Percentiles rank a stretch among this genome's conserved stretches.
phyloP scores from a whole-genome alignment of 2,888 invertebrate genomes.

The Idaea aversata region DNA sequence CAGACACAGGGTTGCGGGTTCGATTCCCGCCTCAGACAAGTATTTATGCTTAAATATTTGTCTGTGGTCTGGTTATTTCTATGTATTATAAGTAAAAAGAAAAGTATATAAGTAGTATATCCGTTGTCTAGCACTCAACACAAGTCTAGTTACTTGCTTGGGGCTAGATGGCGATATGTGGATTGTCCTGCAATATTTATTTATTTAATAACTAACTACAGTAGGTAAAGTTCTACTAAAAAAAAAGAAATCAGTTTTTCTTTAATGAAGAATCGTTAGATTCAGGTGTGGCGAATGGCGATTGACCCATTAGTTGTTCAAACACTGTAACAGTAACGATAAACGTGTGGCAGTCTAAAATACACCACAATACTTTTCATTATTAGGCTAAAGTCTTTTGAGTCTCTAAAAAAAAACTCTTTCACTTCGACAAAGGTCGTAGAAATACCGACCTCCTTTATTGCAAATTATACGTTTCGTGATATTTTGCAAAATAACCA shows the following conservation, averaged over 20 bases:
- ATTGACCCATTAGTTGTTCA: constrained; percentile 65
- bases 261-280: constrained; percentile 31
- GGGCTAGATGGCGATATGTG: too few species aligned
- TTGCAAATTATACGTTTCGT: neutral
- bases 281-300: constrained; percentile 45
- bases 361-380: constrained; percentile 6
- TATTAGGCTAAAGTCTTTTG: neutral
- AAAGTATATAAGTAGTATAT: too few species aligned
- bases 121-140: too few species aligned
- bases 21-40: too few species aligned
- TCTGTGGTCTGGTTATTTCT: too few species aligned
- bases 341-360: constrained; percentile 41
- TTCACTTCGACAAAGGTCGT: neutral
- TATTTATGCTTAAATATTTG: too few species aligned
- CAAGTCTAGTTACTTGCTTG: too few species aligned
- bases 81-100: too few species aligned
- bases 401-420: too few species aligned
- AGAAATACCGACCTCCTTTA: neutral
- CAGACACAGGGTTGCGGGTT: too few species aligned
- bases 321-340: constrained; percentile 43
- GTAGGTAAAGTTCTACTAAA: neutral
- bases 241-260: neutral
- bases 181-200: too few species aligned
- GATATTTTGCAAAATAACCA: neutral
- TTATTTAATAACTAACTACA: neutral